Base-by-base conservation (phyloP, 2,797 vertebrate species). In the Neosilurus mollespiculum region DNA sequence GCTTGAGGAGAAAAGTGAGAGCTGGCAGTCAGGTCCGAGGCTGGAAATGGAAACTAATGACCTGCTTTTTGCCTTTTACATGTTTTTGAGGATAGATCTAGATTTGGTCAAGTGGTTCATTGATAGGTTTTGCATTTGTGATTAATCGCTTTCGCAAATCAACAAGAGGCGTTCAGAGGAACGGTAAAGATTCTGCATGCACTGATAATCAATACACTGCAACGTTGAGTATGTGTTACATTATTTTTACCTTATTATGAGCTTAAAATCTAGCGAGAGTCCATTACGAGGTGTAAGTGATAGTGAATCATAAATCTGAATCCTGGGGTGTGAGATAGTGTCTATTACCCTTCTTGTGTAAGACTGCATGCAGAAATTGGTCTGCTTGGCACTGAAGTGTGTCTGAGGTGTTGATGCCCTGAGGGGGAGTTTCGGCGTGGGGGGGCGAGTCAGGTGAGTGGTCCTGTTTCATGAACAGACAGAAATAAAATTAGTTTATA, bases 321-420 rank as follows among this genome's bases (percentile, higher is more conserved):
- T 26, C 54, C 65, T 54, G n/a, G 20, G 49, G 4, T 11, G 20
- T 53, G 54, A 14, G 4, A 59, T 10, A 75, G 0, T 56, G 30
- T 62, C 10, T 37, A n/a, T 77, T 94, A 98, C 98, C 98, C 96
- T 98, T 99, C 93, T 97, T 98, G 91, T 95, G 96, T 96, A 99
- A 99, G 94, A 99, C 96, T 95, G 98, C 96, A 93, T 98, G 96
- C 92, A 99, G 96, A 92, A 99, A 98, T 92, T 93, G 96, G 94
- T 98, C 96, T 91, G 97, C 98, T 95, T 97, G 95, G 94, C 96
- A 98, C 91, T 98, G 97, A 95, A 95, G 96, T 94, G 96, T 97
- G 92, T 99, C 98, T 94, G 96, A 96, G 94, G 96, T 94, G 91
- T 95, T 95, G 92, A 96, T 95, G 94, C 94, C 96, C 95, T 97